Percentiles rank a stretch among this genome's conserved stretches.
These are phyloP conservation scores for Drosophila sp. DNA, from an alignment of 1,140 invertebrate genomes.

Conservation along the genomic window DNA sequence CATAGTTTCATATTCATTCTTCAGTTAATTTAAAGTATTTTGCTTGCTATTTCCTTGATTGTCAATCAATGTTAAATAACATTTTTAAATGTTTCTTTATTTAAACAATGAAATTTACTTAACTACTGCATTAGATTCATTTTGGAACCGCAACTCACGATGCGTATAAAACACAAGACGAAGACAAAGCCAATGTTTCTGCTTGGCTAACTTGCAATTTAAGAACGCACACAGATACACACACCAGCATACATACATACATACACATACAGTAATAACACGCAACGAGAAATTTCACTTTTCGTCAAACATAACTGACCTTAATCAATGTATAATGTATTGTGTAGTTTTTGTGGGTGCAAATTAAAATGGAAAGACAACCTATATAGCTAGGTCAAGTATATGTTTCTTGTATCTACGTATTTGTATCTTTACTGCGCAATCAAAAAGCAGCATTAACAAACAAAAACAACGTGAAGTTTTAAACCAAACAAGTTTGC, in stretches of 20 bases:
- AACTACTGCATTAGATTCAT: neutral
- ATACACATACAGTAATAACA: constrained; percentile 24
- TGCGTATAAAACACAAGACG: neutral
- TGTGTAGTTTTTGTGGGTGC: constrained; percentile 46
- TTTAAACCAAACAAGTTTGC: constrained; percentile 68
- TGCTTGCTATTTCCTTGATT: neutral
- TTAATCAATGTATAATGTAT: constrained; percentile 69
- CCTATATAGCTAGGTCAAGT: neutral
- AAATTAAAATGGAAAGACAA: constrained; percentile 44
- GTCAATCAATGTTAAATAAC: neutral
- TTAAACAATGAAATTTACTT: neutral
- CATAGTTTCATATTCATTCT: too few relatives aligned
- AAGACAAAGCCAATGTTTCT: constrained; percentile 10
- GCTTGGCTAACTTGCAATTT: constrained; percentile 9
- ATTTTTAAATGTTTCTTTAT: neutral
- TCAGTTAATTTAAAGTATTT: too few relatives aligned
- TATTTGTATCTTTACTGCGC: constrained; percentile 54
- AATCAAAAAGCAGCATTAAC: constrained; percentile 53
- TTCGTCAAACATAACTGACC: constrained; percentile 75
- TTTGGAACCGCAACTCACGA: neutral
- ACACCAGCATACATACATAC: neutral
- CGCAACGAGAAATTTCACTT: constrained; percentile 67
- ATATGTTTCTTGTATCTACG: neutral
- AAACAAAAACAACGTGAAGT: constrained; percentile 43
- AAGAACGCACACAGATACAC: constrained; percentile 2